Percentiles rank a stretch among this genome's conserved stretches.
Conservation (phyloP, 2,113 vertebrate species). For the Ursus arctos region DNA sequence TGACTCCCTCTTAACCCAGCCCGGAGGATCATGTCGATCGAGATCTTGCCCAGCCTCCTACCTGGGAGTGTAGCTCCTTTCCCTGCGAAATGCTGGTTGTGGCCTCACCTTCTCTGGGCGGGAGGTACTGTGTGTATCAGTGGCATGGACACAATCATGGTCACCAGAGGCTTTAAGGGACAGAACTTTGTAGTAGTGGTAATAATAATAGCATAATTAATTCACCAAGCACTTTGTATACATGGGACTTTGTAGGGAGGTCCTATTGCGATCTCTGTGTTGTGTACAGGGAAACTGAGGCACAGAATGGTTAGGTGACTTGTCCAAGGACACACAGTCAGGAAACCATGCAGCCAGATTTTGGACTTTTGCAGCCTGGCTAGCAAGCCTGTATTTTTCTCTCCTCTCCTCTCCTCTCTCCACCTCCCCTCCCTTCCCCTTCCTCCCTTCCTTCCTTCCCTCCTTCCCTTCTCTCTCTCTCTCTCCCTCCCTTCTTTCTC, state of each 20-base stretch:
- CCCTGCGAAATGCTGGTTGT: not conserved
- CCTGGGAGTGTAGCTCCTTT: not conserved
- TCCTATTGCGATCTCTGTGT: not conserved
- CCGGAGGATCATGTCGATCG: not conserved
- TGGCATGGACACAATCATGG: not conserved
- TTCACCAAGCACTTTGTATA: not conserved
- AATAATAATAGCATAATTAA: not conserved
- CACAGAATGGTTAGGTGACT: not conserved
- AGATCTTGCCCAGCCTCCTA: not conserved
- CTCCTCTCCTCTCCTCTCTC: accelerated
- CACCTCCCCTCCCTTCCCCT: too few species aligned
- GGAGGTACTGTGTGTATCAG: not conserved
- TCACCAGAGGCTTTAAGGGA: not conserved
- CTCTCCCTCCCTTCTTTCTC: too few species aligned
- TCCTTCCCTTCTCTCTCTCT: too few species aligned
- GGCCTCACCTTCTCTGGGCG: not conserved
- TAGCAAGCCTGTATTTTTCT: not conserved
- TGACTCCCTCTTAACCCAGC: not conserved
- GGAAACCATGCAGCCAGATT: not conserved
- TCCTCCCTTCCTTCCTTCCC: too few species aligned
- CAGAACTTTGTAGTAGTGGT: not conserved
- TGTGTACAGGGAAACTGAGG: not conserved
- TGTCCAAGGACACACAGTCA: not conserved
- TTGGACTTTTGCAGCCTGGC: not conserved
- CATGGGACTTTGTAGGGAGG: not conserved